Evolutionary conservation across 1,140 invertebrate genomes (phyloP).

Genomic region (Daktulosphaira vitifoliae): DNA sequence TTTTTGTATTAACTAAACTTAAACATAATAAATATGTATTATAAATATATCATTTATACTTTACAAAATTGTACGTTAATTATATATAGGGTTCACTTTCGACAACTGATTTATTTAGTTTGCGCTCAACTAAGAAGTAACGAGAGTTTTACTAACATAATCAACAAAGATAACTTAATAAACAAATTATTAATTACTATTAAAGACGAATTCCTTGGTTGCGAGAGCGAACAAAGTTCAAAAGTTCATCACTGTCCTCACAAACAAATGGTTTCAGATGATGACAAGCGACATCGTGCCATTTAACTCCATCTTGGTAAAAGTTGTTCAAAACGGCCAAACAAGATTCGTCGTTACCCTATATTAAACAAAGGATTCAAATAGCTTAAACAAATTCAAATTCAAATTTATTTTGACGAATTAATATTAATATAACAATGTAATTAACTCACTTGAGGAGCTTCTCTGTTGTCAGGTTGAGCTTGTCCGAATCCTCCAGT

Average conservation of each 20-base stretch:
- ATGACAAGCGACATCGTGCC: conserved; percentile 86
- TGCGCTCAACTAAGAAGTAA: no score
- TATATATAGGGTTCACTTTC: no score
- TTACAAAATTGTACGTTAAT: no score
- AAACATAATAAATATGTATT: no score
- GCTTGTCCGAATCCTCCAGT: conserved; percentile 75
- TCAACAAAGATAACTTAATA: no score
- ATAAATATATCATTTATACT: no score
- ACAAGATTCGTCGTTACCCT: conserved; percentile 84
- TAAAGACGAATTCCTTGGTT: conserved; percentile 75
- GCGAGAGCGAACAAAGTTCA: conserved; percentile 78
- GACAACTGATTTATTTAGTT: no score
- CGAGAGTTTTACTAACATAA: no score
- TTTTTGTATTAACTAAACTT: no score
- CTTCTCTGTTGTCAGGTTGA: conserved; percentile 84
- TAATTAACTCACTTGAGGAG: conserved; percentile 69
- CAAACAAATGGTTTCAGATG: conserved; percentile 88
- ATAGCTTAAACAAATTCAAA: no score
- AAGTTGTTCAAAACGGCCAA: conserved; percentile 84
- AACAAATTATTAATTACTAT: conserved; percentile 39
- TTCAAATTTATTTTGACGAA: no score
- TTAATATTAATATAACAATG: no score
- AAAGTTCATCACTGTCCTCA: conserved; percentile 83
- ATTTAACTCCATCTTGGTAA: conserved; percentile 84
- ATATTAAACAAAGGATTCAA: conserved; percentile 36